Percentiles rank a stretch among this genome's conserved stretches.
phyloP scores from a whole-genome alignment of 2,888 invertebrate genomes.

The Elegia similella region DNA sequence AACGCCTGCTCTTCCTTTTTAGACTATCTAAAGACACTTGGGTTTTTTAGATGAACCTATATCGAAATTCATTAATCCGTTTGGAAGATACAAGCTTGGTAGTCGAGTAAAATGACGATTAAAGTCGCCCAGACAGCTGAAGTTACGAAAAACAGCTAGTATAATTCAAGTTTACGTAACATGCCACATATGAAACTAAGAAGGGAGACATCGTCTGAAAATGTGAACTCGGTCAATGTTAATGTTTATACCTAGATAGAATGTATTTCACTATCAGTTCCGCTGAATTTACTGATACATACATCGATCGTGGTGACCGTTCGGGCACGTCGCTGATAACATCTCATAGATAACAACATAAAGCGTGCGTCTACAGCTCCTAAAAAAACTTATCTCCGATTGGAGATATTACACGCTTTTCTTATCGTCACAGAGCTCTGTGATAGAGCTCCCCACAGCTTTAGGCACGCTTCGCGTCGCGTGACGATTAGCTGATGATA shows the following conservation, averaged over 20 bases:
- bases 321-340: constrained; percentile 60
- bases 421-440: constrained; percentile 43
- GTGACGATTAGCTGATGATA: not conserved
- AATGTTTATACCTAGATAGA: constrained; percentile 40
- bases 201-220: constrained; percentile 7
- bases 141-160: too few relatives aligned
- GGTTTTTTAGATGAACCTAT: too few relatives aligned
- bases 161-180: too few relatives aligned
- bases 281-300: constrained; percentile 34
- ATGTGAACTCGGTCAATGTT: constrained; percentile 53
- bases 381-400: constrained; percentile 42
- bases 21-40: too few relatives aligned
- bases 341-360: constrained; percentile 59
- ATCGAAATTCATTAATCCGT: too few relatives aligned
- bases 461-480: constrained; percentile 20
- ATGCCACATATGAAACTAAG: not conserved
- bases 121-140: too few relatives aligned
- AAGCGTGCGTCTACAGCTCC: constrained; percentile 41
- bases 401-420: constrained; percentile 57
- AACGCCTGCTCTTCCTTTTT: too few relatives aligned
- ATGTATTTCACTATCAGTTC: constrained; percentile 45
- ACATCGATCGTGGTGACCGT: constrained; percentile 45
- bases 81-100: too few relatives aligned
- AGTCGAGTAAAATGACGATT: too few relatives aligned
- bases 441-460: constrained; percentile 25